Evolutionary conservation across 2,113 vertebrate species (phyloP), one percentile per base, ranked within the genome.

Genomic region (Etheostoma spectabile): DNA sequence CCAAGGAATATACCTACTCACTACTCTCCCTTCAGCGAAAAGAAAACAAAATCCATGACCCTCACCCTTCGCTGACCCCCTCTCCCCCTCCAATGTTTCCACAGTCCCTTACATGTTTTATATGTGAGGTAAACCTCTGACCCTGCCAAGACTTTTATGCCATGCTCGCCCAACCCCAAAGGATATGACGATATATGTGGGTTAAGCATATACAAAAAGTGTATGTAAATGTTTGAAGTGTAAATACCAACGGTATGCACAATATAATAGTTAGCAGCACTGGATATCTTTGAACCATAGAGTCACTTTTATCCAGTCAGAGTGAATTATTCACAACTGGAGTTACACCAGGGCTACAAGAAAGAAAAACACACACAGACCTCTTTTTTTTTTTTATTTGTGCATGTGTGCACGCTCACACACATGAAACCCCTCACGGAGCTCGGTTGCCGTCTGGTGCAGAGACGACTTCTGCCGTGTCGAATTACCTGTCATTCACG

Each of bases 401-500:
- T 22, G 42, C 49, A 42, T 38, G 27, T 2, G 10, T 53, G 19
- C 21, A 16, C 11, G 27, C 59, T 0, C 60, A 52, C 38, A 35
- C 42, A 27, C 66, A 46, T 13, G 0, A 70, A 46, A 16, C 38
- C 65, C 22, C 22, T 63, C 27, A 16, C 16, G 57, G 57, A 79
- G 45, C 5, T 5, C 51, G 66, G 71, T 30, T 49, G 60, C 74
- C 46, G 61, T 91, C 83, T 88, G 77, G 38, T 69, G 79, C 21
- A 74, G 63, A 83, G 85, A 42, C 49, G 8, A 69, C 65, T 27
- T 22, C 82, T 46, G 56, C 30, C 1, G 74, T 62, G 73, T 90
- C 61, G 60, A 48, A 81, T 93, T 90, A 88, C 84, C 65, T 65
- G 69, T 82, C 72, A 69, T 70, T 79, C 86, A 76, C 42, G 42